Base-by-base conservation (phyloP, 1,140 invertebrate genomes). In the Littorina saxatilis region DNA sequence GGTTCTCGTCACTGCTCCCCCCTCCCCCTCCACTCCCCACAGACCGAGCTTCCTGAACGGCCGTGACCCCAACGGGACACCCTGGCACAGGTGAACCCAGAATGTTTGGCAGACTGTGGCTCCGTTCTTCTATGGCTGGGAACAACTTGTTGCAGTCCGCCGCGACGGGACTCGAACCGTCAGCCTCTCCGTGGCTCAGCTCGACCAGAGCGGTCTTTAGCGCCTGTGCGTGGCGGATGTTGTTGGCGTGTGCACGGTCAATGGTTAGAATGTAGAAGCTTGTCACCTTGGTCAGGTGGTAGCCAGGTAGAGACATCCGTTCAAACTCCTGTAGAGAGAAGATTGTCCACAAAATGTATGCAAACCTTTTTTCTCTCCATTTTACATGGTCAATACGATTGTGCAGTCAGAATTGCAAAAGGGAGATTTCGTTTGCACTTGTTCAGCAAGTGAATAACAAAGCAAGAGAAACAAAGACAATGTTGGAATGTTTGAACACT, bases 191-290 rank as follows among this genome's bases (percentile, higher is more conserved):
- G 47, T 58, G 73, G 47, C 83, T 87, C 1, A 87, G 86, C 40
- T 85, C 86, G 15, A 84, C 81, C 66, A 88, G 66, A 7, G 85
- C 86, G 17, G 83, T 81, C 23, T 84, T 83, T 20, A 89, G 80
- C 23, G 83, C 87, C 61, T 84, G 79, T 0, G 84, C 83, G 79
- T 87, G 84, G 17, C 79, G 74, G 9, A 84, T 82, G 47, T 78
- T 70, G 27, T 83, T 81, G 52, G 75, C 74, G 13, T 77, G 81
- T 20, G 85, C 83, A 20, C 87, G 73, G 81, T 90, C 87, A 32
- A 88, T 83, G 0, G 94, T 92, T 52, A 96, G 91, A 90, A 95
- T 96, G 91, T 95, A 96, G 74, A 94, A 94, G 66, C 92, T 92
- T 0, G 93, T 94, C 83, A 94, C 93, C 89, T 95, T 93, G 15